Evolutionary conservation across 2,888 invertebrate genomes (phyloP), one percentile per base, ranked within the genome.

Genomic region (Lochmaea capreae): DNA sequence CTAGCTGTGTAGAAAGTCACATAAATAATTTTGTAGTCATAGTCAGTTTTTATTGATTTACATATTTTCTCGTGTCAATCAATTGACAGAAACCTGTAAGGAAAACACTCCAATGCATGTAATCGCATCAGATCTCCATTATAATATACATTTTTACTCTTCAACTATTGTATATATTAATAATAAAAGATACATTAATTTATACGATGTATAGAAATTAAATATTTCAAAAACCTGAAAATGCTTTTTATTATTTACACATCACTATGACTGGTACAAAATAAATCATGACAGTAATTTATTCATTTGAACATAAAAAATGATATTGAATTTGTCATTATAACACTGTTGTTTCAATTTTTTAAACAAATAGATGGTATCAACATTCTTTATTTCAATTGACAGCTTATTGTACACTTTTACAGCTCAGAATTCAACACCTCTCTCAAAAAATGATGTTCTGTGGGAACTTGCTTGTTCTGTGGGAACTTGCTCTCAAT

Each of bases 41-140:
- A 74, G 63, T 57, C 18, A 66, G 58, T 65, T 75, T 70, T 72
- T 65, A 75, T 74, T 75, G 59, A 73, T 77, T 75, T 75, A 61
- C 33, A 65, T 62, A 57, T 54, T 54, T 57, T 62, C 18, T 62
- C 10, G 18, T 62, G 62, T 62, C 62, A 62, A 16, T n/a, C 33
- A 39, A 16, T 75, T 75, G 81, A 79, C 79, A 81, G 79, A 76
- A 81, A 79, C 81, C 80, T 54, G 84, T 84, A 84, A 84, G 84
- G 83, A 80, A 81, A 83, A 83, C 81, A 83, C 83, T 83, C 84
- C 83, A 84, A 83, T 82, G 79, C 73, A 81, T 83, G 82, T 81
- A 77, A 78, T 80, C 73, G 74, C 72, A 72, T 77, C 66, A 76
- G 71, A 76, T 76, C 73, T 78, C 76, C 71, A 75, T 74, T 76